Base-by-base conservation (phyloP, 1,140 invertebrate genomes). In the Achatina immaculata region DNA sequence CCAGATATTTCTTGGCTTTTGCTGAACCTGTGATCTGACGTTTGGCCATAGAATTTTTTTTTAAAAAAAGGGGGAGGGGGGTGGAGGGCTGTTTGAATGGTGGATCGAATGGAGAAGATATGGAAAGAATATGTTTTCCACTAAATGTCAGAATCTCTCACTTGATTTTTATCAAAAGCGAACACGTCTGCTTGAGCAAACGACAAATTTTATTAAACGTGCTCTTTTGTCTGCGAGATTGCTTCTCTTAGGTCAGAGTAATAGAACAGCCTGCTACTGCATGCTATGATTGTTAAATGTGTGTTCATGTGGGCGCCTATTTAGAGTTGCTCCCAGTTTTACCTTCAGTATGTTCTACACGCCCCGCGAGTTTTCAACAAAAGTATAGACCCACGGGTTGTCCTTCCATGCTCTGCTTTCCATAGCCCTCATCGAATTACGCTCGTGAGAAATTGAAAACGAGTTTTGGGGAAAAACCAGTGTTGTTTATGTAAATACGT, bases 401-500 rank as follows among this genome's bases (percentile, higher is more conserved):
- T 55, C 48, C n/a, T 55, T 55, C 48, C 3, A 55, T 24, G 48
- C 48, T 55, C 24, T 2, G 19, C 3, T 2, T 19, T 55, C 19
- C 48, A 3, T 19, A 24, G 48, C 19, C 48, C 7, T 21, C 16
- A 55, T 55, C 48, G 19, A 19, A 24, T 55, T 55, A 14, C 48
- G 7, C 21, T 55, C 16, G 48, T 24, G 48, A 21, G 48, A 55
- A 55, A 55, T 55, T 55, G 3, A 14, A 55, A 14, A 14, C 48
- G 21, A 21, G 48, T 14, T 55, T 55, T 21, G 16, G 48, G 48
- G 48, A 55, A 55, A 55, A 55, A 55, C 48, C 24, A 55, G 48
- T 55, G 48, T 55, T 55, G 21, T 55, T 55, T 55, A 55, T 55
- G 48, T 55, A 55, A 55, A 55, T 55, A 55, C 48, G 48, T 55